Base-by-base conservation (phyloP, 2,888 invertebrate genomes). In the Cyrtodaria siliqua region DNA sequence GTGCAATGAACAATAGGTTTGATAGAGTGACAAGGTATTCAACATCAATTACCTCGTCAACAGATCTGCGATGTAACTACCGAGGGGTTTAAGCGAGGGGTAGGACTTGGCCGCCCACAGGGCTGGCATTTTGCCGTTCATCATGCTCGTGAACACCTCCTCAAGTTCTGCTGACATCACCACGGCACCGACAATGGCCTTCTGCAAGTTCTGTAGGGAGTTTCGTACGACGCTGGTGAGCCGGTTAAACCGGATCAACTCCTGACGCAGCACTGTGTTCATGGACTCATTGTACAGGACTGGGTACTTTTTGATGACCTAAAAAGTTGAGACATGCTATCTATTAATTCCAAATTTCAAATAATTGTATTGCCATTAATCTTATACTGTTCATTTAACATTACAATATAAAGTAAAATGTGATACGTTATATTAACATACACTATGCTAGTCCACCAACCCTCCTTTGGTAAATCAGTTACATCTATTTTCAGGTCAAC, bases 31-130 rank as follows among this genome's bases (percentile, higher is more conserved):
- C n/a, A n/a, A n/a, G n/a, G n/a, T n/a, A n/a, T n/a, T n/a, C n/a
- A 16, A 38, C 40, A 38, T 12, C 16, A 38, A 68, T 55, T 73
- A 92, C 92, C 97, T 95, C 63, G 95, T 95, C 57, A 96, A 92
- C 82, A 98, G 84, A 80, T 93, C 93, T 23, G 89, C 86, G 29
- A 93, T 87, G 77, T 93, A 93, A 69, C 92, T 90, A 12, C 93
- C 93, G 12, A 93, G 87, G 20, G 93, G 93, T 86, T 93, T 93
- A 33, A 93, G 87, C 8, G 92, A 93, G 1, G 93, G 93, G 79
- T 93, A 93, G 14, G 93, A 93, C 82, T 93, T 93, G 16, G 92
- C 84, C 0, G 93, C 92, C 93, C 93, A 93, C 42, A 88, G 86
- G 8, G 88, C 85, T 0, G 93, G 93, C 27, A 93, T 91, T 73